Evolutionary conservation across 2,113 vertebrate species (phyloP).

Genomic region (Dipodomys stephensi): DNA sequence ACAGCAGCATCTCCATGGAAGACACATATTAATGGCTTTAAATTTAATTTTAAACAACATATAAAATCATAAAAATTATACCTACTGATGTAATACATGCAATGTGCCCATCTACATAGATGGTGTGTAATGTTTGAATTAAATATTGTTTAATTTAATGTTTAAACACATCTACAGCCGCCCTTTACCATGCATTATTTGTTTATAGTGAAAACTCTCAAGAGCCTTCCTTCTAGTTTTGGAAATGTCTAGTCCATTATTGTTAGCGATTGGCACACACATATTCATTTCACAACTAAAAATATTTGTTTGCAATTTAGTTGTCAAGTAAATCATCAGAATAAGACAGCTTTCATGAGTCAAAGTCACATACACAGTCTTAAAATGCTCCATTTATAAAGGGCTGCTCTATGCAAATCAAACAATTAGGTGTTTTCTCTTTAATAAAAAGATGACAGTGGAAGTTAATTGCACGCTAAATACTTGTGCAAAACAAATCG

Average conservation of each 20-base stretch:
- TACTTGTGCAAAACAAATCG: background rate
- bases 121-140: background rate
- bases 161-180: no score
- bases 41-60: background rate
- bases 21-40: background rate
- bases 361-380: background rate
- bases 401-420: background rate
- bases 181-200: background rate
- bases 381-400: background rate
- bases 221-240: background rate
- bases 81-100: no score
- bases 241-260: no score
- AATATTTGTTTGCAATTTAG: background rate
- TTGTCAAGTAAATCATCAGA: background rate
- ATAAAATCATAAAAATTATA: background rate
- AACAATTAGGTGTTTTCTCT: background rate
- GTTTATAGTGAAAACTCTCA: background rate
- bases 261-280: background rate
- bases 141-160: no score
- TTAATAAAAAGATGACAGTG: background rate
- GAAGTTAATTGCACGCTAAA: background rate
- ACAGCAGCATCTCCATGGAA: accelerated
- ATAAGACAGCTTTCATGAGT: background rate
- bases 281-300: background rate
- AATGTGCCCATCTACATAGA: no score